Evolutionary conservation across 2,888 invertebrate species (phyloP), one percentile per base, ranked within the genome.

Genomic region (Carcina quercana): DNA sequence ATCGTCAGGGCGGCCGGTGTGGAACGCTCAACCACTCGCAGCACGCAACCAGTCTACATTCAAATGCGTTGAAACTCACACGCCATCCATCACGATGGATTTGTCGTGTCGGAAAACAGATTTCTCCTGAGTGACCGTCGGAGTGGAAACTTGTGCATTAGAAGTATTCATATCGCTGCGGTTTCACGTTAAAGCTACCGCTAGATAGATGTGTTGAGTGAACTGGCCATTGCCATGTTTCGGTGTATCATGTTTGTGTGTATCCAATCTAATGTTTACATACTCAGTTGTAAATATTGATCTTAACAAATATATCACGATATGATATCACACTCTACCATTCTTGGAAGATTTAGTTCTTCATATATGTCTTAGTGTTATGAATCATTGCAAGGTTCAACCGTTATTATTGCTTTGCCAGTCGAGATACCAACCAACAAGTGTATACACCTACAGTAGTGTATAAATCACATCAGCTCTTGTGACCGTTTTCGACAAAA

Each of bases 11-110:
- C 79, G 76, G 80, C 57, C 71, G 76, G 74, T 65, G 80, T 80
- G 78, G 80, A 78, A 79, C 80, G 79, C 70, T 70, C 70, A 62
- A 71, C 68, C 70, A 65, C 59, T 60, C 61, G 60, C 67, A 71
- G 67, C 79, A 80, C 79, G 75, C 71, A 71, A 76, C 60, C 79
- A 83, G 83, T 83, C 66, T 71, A 72, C 74, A 78, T 70, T 82
- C 71, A 79, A 79, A 72, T 82, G 76, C 75, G 80, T 73, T 65
- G 69, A 67, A 76, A 78, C 79, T 75, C 74, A 80, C 82, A 82
- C 83, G 82, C 80, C 67, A 69, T 75, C 80, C 74, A 74, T 74
- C 75, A 76, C 59, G 65, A 78, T 78, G 80, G 79, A 76, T 72
- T 68, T 60, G 70, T 70, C 58, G 70, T 71, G 70, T 66, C 70